Conservation (phyloP, 2,113 vertebrate species). For the Hylia prasina region DNA sequence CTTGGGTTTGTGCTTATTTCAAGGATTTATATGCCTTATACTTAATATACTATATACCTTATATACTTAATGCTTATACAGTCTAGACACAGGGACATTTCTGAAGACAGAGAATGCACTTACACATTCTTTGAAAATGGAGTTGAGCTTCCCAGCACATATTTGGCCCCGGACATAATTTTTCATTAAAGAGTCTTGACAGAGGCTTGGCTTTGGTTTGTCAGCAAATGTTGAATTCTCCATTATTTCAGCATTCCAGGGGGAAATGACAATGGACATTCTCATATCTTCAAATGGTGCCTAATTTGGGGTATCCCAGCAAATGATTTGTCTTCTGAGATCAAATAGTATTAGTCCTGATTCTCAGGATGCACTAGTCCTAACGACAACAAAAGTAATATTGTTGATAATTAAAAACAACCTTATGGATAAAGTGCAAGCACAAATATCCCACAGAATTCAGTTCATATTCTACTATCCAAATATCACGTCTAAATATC, state of each 20-base stretch:
- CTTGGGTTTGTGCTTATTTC: neutral
- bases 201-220: neutral
- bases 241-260: neutral
- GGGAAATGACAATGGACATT: neutral
- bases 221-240: neutral
- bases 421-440: neutral
- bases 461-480: neutral
- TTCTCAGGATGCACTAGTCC: neutral
- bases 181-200: neutral
- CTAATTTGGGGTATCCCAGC: neutral
- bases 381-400: neutral
- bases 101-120: neutral
- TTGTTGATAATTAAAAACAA: neutral
- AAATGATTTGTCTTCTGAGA: neutral
- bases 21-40: neutral
- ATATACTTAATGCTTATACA: neutral
- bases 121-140: neutral
- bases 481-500: neutral
- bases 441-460: neutral
- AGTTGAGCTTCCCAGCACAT: neutral
- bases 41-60: no score
- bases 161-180: neutral
- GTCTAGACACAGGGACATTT: neutral
- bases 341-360: neutral
- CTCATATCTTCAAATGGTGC: neutral